Evolutionary conservation across 1,140 invertebrate genomes (phyloP).

Genomic region (Panonychus citri): DNA sequence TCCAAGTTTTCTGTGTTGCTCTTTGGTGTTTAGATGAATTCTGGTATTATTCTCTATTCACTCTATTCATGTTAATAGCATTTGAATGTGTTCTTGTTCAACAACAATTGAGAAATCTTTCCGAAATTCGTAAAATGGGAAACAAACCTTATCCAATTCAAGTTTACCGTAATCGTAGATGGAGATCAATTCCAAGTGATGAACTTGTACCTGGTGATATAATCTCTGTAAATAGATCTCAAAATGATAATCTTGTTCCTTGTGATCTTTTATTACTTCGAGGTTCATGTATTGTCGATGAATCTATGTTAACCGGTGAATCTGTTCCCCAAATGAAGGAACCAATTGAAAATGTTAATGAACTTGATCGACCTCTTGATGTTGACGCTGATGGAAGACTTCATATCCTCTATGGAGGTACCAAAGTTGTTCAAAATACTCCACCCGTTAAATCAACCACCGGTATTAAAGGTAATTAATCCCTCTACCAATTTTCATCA

Average conservation of each 20-base stretch:
- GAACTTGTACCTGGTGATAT: slow-evolving; percentile 88
- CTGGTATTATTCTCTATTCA: slow-evolving; percentile 94
- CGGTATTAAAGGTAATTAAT: slow-evolving; percentile 31
- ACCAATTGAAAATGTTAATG: slow-evolving; percentile 50
- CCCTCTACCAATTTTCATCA: background rate
- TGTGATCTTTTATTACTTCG: slow-evolving; percentile 85
- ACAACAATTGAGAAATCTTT: slow-evolving; percentile 91
- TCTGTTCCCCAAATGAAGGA: slow-evolving; percentile 99
- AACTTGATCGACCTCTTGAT: slow-evolving; percentile 41
- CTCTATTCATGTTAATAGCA: slow-evolving; percentile 83
- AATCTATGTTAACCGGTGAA: slow-evolving; percentile 89
- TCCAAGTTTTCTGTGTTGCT: slow-evolving; percentile 78
- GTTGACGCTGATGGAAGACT: slow-evolving; percentile 72
- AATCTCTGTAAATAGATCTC: slow-evolving; percentile 67
- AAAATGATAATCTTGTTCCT: slow-evolving; percentile 67
- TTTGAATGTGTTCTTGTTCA: slow-evolving; percentile 97
- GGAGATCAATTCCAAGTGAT: slow-evolving; percentile 62
- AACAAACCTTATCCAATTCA: slow-evolving; percentile 81
- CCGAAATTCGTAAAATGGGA: slow-evolving; percentile 99
- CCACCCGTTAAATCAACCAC: slow-evolving; percentile 51
- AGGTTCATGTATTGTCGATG: slow-evolving; percentile 87
- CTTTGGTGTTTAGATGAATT: slow-evolving; percentile 98
- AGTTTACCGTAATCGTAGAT: slow-evolving; percentile 76
- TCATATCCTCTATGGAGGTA: slow-evolving; percentile 85
- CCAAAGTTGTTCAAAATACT: slow-evolving; percentile 86